These are phyloP conservation scores for Ornithoptera priamus DNA, from an alignment of 2,888 invertebrate genomes.

Conservation along the genomic window DNA sequence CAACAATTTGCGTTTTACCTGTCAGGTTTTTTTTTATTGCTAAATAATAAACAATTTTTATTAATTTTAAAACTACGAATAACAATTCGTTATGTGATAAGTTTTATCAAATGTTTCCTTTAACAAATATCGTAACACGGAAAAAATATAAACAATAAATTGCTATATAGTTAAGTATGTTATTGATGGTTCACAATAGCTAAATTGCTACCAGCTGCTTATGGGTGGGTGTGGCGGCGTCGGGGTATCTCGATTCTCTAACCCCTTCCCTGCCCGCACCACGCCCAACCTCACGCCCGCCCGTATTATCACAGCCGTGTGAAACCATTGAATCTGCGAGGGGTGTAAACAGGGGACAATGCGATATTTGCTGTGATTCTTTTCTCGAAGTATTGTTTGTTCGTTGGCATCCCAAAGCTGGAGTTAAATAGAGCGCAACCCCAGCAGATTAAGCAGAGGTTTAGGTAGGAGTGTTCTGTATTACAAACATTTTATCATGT, in stretches of 20 bases:
- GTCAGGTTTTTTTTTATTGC: too few species aligned
- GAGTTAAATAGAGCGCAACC: conserved; percentile 65
- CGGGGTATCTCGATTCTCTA: conserved; percentile 36
- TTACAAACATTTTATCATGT: conserved; percentile 36
- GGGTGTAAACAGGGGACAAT: conserved; percentile 62
- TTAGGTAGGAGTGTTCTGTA: conserved; percentile 58
- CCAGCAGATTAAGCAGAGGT: conserved; percentile 64
- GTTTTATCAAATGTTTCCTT: background rate
- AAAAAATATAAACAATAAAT: background rate
- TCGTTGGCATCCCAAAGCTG: conserved; percentile 49
- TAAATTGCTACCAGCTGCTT: conserved; percentile 50
- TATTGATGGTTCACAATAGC: conserved; percentile 42
- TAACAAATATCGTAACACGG: background rate
- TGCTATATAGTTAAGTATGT: conserved; percentile 32
- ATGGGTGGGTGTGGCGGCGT: conserved; percentile 56
- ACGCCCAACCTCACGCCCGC: conserved; percentile 60
- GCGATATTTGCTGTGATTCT: conserved; percentile 64
- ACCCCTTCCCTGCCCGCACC: conserved; percentile 44
- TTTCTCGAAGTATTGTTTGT: conserved; percentile 64
- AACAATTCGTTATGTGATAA: background rate
- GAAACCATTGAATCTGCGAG: conserved; percentile 58
- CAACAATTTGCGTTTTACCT: background rate
- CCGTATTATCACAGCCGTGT: conserved; percentile 64
- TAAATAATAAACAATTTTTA: too few species aligned
- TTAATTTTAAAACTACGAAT: too few species aligned